These are phyloP conservation scores for Sesamia inferens DNA, from an alignment of 2,888 invertebrate genomes.

Conservation along the genomic window DNA sequence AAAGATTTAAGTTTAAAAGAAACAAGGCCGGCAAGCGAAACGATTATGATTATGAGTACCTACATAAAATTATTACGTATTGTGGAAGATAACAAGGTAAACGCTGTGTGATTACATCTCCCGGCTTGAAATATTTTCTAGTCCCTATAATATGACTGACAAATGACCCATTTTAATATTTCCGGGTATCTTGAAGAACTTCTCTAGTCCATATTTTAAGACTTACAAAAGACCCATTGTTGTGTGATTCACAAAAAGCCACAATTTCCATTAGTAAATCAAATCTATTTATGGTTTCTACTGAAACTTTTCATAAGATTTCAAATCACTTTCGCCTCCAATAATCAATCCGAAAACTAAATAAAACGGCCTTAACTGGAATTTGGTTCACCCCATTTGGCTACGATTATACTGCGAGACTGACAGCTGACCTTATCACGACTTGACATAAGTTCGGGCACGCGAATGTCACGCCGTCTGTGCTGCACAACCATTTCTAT, in stretches of 20 bases:
- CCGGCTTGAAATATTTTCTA: too few relatives aligned
- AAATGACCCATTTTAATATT: too few relatives aligned
- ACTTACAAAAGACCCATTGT: background rate
- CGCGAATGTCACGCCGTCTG: conserved; percentile 65
- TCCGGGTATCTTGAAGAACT: too few relatives aligned
- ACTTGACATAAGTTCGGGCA: conserved; percentile 60
- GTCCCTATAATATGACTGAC: too few relatives aligned
- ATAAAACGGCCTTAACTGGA: conserved; percentile 24
- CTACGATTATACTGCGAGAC: conserved; percentile 31
- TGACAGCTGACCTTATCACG: conserved; percentile 73
- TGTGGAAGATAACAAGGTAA: too few relatives aligned
- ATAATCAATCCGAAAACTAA: conserved; percentile 42
- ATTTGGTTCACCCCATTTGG: conserved; percentile 17
- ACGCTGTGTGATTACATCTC: too few relatives aligned
- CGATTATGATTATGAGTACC: too few relatives aligned
- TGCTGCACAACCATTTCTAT: conserved; percentile 11
- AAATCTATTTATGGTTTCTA: background rate
- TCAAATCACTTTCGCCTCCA: conserved; percentile 5
- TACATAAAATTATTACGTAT: too few relatives aligned
- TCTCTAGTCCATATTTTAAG: too few relatives aligned
- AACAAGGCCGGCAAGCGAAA: too few relatives aligned
- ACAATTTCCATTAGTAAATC: background rate
- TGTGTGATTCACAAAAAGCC: background rate
- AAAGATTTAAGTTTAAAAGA: too few relatives aligned
- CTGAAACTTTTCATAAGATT: conserved; percentile 24